phyloP scores from a whole-genome alignment of 2,888 invertebrate genomes.

The Acholoe squamosa region DNA sequence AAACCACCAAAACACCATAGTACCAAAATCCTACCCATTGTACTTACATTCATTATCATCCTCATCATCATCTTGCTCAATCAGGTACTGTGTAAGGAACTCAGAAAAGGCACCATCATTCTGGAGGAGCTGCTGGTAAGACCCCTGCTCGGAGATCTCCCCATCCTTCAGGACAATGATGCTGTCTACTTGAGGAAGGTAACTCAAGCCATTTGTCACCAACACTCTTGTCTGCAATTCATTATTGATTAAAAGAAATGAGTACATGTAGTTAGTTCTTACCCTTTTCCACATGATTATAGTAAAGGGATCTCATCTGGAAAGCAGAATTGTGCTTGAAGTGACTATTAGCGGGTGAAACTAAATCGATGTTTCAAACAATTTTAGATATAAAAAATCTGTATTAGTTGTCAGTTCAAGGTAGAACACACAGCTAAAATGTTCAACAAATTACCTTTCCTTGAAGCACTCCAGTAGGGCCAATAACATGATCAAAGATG shows the following conservation, averaged over 20 bases:
- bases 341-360: too few species aligned
- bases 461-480: constrained; percentile 73
- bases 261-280: too few species aligned
- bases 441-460: constrained; percentile 72
- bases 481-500: constrained; percentile 83
- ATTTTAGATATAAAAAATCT: too few species aligned
- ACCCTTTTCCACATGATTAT: too few species aligned
- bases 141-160: constrained; percentile 64
- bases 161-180: constrained; percentile 65
- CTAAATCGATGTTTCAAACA: too few species aligned
- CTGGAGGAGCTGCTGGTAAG: constrained; percentile 63
- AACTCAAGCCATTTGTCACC: constrained; percentile 63
- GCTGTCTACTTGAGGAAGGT: constrained; percentile 64
- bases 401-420: too few species aligned
- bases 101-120: constrained; percentile 65
- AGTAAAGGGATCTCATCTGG: too few species aligned
- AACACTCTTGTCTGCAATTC: constrained; percentile 65
- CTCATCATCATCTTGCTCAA: neutral
- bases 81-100: constrained; percentile 65
- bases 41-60: neutral
- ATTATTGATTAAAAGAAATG: too few species aligned
- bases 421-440: too few species aligned
- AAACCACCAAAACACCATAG: too few species aligned
- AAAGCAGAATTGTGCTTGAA: too few species aligned
- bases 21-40: too few species aligned